Evolutionary conservation across 1,140 invertebrate genomes (phyloP).

Genomic region (Acromyrmex echinatior): DNA sequence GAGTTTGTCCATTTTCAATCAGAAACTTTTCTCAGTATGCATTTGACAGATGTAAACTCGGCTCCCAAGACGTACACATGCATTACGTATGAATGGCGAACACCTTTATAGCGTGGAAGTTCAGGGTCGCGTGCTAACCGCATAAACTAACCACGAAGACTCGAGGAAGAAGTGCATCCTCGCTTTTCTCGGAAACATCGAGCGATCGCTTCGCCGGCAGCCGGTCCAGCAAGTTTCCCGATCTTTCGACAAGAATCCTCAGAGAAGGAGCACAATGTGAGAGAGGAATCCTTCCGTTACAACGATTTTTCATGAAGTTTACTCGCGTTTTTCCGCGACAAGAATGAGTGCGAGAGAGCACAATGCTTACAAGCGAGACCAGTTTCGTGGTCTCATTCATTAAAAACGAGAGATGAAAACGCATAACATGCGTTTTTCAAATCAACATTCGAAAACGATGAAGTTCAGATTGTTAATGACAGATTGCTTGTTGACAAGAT

Average conservation of each 20-base stretch:
- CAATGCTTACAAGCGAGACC: not conserved
- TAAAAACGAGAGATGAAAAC: not conserved
- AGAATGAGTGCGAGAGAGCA: not conserved
- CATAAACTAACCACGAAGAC: not conserved
- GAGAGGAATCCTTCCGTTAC: not conserved
- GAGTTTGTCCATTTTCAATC: too few species aligned
- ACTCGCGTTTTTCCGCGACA: not conserved
- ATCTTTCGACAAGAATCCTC: conserved; percentile 18
- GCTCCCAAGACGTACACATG: not conserved
- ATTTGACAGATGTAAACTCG: conserved; percentile 19
- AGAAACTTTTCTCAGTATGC: not conserved
- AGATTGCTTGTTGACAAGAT: not conserved
- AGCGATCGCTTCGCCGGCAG: conserved; percentile 16
- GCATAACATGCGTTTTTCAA: not conserved
- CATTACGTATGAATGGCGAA: not conserved
- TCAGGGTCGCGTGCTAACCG: conserved; percentile 24
- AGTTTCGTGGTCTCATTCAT: not conserved
- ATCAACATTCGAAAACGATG: not conserved
- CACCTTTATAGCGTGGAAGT: not conserved
- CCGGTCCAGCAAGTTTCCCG: conserved; percentile 67
- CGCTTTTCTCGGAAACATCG: conserved; percentile 55
- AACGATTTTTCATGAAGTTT: not conserved
- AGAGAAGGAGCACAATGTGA: not conserved
- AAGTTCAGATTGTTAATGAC: not conserved
- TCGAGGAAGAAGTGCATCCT: conserved; percentile 13